Percentiles rank a stretch among this genome's conserved stretches.
Conservation (phyloP, 1,140 invertebrate genomes). For the Oryzaephilus surinamensis region DNA sequence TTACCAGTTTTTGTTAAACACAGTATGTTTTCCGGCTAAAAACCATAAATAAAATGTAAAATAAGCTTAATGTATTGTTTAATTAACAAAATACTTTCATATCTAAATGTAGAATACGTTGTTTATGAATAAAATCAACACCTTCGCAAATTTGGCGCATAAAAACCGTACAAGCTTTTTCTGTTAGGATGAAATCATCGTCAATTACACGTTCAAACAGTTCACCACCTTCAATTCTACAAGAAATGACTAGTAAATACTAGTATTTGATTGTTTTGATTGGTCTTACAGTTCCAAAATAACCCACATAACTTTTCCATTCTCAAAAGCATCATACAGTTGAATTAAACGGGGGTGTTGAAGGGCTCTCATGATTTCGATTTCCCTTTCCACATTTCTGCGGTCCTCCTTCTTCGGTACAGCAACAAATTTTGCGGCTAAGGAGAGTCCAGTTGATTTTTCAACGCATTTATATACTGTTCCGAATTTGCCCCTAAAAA, state of each 20-base stretch:
- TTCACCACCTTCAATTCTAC: conserved; percentile 92
- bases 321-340: conserved; percentile 92
- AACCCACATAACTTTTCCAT: conserved; percentile 84
- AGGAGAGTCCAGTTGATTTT: conserved; percentile 61
- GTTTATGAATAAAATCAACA: conserved; percentile 89
- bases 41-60: conserved; percentile 39
- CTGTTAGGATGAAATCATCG: conserved; percentile 94
- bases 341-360: conserved; percentile 91
- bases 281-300: conserved; percentile 89
- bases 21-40: conserved; percentile 96
- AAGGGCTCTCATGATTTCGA: conserved; percentile 90
- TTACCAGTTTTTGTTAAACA: conserved; percentile 91
- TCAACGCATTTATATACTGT: conserved; percentile 89
- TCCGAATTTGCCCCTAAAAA: conserved; percentile 89
- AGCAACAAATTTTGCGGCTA: conserved; percentile 91
- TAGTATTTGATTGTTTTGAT: background rate
- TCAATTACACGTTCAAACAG: conserved; percentile 96
- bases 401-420: conserved; percentile 76
- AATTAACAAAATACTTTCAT: conserved; percentile 74
- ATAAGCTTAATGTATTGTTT: no score
- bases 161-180: conserved; percentile 89
- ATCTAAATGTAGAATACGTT: conserved; percentile 91
- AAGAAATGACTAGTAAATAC: conserved; percentile 23
- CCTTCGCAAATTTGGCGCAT: conserved; percentile 96
- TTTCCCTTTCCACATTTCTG: conserved; percentile 84